These are phyloP conservation scores for Hippopotamyrus pictus DNA, from an alignment of 2,797 vertebrate species.

Conservation along the genomic window DNA sequence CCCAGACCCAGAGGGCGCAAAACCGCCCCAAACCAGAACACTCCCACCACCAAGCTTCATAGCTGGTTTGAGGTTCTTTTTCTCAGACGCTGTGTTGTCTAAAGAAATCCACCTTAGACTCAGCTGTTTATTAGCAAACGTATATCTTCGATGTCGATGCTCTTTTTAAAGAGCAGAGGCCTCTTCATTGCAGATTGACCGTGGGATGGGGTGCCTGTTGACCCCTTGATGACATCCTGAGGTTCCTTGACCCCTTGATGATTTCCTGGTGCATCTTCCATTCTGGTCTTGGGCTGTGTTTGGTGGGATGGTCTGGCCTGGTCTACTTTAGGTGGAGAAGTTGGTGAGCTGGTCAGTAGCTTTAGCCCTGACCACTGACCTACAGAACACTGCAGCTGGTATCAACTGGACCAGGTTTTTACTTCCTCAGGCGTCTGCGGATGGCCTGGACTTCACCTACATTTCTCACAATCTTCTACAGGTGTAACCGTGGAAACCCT, in stretches of 20 bases:
- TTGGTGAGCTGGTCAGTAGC: not conserved
- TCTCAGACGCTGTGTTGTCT: not conserved
- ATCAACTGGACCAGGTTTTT: not conserved
- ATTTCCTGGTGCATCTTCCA: not conserved
- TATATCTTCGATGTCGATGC: not conserved
- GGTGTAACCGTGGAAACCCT: not conserved
- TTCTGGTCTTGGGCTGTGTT: not conserved
- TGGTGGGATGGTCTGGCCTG: not conserved
- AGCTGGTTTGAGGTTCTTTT: not conserved
- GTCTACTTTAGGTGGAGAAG: not conserved
- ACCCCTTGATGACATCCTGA: not conserved
- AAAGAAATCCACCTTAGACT: not conserved
- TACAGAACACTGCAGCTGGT: not conserved
- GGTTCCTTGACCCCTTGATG: not conserved
- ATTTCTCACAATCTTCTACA: not conserved
- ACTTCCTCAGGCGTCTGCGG: not conserved
- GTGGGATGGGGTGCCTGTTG: not conserved
- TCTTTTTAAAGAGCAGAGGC: not conserved
- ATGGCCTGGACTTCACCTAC: not conserved
- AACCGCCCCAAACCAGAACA: not conserved
- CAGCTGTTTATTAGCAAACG: not conserved
- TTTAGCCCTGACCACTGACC: not conserved
- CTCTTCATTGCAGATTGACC: not conserved
- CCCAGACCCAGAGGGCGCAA: not conserved
- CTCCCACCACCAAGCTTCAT: not conserved